phyloP scores from a whole-genome alignment of 2,888 invertebrate genomes.

The Cybosia mesomella region DNA sequence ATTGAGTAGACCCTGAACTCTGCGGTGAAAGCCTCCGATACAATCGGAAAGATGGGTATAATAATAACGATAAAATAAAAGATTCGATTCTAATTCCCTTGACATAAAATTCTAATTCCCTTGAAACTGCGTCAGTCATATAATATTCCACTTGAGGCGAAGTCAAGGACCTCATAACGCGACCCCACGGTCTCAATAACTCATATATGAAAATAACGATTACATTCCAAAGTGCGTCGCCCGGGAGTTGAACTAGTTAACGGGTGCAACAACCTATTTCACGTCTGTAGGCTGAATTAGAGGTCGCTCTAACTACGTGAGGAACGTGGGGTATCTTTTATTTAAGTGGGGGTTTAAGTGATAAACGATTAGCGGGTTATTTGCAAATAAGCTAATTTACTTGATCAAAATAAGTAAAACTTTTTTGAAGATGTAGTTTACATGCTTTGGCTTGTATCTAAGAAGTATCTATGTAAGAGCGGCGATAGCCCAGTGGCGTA shows the following conservation, averaged over 20 bases:
- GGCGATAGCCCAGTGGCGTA: too few species aligned
- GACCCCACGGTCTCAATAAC: slow-evolving; percentile 14
- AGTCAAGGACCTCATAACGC: slow-evolving; percentile 12
- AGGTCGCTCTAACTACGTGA: slow-evolving; percentile 54
- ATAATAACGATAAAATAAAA: not conserved
- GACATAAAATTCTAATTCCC: not conserved
- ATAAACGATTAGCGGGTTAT: slow-evolving; percentile 14
- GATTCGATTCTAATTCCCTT: not conserved
- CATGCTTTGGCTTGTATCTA: too few species aligned
- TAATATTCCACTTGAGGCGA: not conserved
- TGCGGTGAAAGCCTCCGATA: too few species aligned
- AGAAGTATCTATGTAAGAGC: too few species aligned
- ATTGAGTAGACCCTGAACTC: too few species aligned
- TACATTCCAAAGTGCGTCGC: slow-evolving; percentile 43
- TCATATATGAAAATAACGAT: slow-evolving; percentile 37
- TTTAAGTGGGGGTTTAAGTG: slow-evolving; percentile 41
- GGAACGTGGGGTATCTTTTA: slow-evolving; percentile 62
- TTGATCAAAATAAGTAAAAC: not conserved
- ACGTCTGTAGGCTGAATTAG: slow-evolving; percentile 55
- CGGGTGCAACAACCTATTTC: slow-evolving; percentile 57
- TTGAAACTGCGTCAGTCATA: not conserved
- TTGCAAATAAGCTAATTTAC: not conserved
- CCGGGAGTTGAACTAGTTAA: slow-evolving; percentile 52
- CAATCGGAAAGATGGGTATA: not conserved
- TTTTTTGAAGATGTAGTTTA: not conserved